Evolutionary conservation across 2,113 vertebrate genomes (phyloP).

Genomic region (Dendrocopos noguchii): DNA sequence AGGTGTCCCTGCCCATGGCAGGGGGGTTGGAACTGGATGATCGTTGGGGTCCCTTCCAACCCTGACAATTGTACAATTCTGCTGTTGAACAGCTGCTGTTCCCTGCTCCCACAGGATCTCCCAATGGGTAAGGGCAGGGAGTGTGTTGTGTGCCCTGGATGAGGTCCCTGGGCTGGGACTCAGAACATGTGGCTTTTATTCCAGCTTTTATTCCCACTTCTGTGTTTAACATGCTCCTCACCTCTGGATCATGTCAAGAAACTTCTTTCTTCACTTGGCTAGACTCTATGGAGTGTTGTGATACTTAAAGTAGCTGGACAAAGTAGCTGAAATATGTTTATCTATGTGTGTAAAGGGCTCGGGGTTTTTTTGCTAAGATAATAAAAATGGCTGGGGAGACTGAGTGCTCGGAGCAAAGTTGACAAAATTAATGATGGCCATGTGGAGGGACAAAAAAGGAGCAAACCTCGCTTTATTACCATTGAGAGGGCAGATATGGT

Average conservation of each 20-base stretch:
- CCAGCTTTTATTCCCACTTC: background rate
- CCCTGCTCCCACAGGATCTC: background rate
- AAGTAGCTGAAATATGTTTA: background rate
- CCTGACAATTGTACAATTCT: no score
- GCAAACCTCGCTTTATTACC: background rate
- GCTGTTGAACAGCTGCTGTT: background rate
- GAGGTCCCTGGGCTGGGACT: background rate
- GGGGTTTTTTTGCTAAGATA: background rate
- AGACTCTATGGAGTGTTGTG: background rate
- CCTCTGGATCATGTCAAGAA: background rate
- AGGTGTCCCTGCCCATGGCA: no score
- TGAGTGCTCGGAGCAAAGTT: background rate
- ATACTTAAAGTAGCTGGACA: background rate
- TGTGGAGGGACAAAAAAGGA: background rate
- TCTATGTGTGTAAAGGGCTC: background rate
- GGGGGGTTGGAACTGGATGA: no score
- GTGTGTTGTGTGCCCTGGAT: background rate
- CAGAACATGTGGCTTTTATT: background rate
- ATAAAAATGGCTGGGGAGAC: background rate
- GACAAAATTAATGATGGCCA: background rate
- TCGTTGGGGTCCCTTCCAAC: no score
- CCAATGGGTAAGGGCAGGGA: background rate
- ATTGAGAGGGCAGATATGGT: fast-evolving
- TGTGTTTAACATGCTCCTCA: background rate
- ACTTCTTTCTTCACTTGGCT: background rate